Conservation (phyloP, 1,140 invertebrate species). For the Prorops nasuta region DNA sequence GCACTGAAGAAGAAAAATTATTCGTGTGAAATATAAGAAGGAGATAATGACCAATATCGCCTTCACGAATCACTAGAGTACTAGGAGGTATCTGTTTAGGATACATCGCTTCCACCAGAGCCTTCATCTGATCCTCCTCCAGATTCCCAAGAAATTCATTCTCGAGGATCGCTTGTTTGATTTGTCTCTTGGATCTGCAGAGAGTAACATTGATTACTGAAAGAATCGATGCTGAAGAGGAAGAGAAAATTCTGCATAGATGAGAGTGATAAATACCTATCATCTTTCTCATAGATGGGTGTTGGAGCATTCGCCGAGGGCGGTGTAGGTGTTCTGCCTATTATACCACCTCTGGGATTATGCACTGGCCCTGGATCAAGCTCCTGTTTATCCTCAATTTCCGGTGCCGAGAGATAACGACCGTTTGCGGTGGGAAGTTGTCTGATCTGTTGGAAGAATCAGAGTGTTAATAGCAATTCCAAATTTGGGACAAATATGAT, state of each 20-base stretch:
- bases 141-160: slow-evolving; percentile 94
- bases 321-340: slow-evolving; percentile 42
- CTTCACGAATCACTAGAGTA: slow-evolving; percentile 84
- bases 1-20: too few relatives aligned
- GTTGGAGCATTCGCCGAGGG: slow-evolving; percentile 34
- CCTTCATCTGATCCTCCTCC: slow-evolving; percentile 77
- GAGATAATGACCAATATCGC: slow-evolving; percentile 64
- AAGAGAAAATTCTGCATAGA: not conserved
- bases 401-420: too few relatives aligned
- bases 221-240: not conserved
- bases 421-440: slow-evolving; percentile 21
- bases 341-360: slow-evolving; percentile 44
- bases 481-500: not conserved
- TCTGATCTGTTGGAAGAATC: not conserved
- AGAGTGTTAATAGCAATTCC: not conserved
- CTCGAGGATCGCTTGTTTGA: slow-evolving; percentile 73
- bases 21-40: not conserved
- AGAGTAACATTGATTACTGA: too few relatives aligned
- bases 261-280: slow-evolving; percentile 16
- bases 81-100: slow-evolving; percentile 72
- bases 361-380: slow-evolving; percentile 11
- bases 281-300: slow-evolving; percentile 27
- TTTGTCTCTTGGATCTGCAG: slow-evolving; percentile 46
- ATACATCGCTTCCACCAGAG: slow-evolving; percentile 91
- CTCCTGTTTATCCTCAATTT: too few relatives aligned